Evolutionary conservation across 64 coral and sea anemone species (phyloP).

Genomic region (Montipora sp.): DNA sequence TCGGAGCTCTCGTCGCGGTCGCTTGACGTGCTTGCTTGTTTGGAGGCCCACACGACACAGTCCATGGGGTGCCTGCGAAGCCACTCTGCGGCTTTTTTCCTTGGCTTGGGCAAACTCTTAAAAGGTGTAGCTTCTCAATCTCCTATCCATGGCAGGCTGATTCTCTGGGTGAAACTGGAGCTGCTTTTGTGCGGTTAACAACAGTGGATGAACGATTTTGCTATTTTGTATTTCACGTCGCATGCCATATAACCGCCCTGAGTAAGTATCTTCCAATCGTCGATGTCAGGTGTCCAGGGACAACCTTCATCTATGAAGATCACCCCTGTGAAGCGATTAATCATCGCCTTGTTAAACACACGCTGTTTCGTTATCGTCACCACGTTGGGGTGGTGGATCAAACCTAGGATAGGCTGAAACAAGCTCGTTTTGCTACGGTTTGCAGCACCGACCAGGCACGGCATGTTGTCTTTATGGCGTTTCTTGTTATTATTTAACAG

Average conservation of each 20-base stretch:
- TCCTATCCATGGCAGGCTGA: constrained; percentile 4
- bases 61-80: constrained; percentile 22
- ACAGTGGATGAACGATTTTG: constrained; percentile 30
- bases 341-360: constrained; percentile 43
- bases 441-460: background rate
- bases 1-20: constrained; percentile 15
- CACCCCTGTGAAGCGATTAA: constrained; percentile 1
- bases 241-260: constrained; percentile 21
- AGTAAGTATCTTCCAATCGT: constrained; percentile 45
- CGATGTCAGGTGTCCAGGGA: background rate
- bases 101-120: constrained; percentile 4
- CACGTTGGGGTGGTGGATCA: background rate
- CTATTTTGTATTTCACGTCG: constrained; percentile 21
- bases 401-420: background rate
- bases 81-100: constrained; percentile 14
- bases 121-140: constrained; percentile 7
- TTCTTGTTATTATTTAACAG: background rate
- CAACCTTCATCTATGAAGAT: constrained; percentile 61
- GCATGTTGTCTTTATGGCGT: background rate
- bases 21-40: background rate
- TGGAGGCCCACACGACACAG: constrained; percentile 52
- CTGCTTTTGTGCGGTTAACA: constrained; percentile 10
- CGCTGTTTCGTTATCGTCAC: constrained; percentile 24
- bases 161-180: constrained; percentile 22
- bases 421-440: constrained; percentile 27